Evolutionary conservation across 2,888 invertebrate genomes (phyloP).

Genomic region (Hololepta plana): DNA sequence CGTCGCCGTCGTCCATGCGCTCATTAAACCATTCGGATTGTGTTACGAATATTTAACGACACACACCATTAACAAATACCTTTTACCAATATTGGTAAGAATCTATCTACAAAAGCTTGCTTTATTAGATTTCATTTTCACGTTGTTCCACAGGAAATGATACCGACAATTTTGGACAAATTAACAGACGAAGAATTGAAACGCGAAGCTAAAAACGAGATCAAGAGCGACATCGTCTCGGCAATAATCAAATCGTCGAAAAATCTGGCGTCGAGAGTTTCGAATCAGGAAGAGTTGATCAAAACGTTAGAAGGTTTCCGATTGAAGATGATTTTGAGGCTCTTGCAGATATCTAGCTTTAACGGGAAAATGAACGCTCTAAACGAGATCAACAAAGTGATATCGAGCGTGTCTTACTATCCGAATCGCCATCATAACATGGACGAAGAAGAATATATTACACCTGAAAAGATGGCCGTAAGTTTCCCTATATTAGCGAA

Average conservation of each 20-base stretch:
- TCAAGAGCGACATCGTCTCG: constrained; percentile 90
- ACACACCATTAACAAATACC: constrained; percentile 78
- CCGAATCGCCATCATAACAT: constrained; percentile 54
- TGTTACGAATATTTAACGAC: constrained; percentile 83
- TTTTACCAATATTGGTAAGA: constrained; percentile 78
- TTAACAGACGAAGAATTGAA: constrained; percentile 91
- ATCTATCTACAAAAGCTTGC: constrained; percentile 3
- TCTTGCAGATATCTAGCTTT: constrained; percentile 91
- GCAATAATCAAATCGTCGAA: constrained; percentile 87
- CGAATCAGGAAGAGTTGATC: constrained; percentile 65
- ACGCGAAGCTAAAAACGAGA: constrained; percentile 87
- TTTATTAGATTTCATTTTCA: constrained; percentile 13
- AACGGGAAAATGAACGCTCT: constrained; percentile 98
- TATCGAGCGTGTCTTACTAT: constrained; percentile 78
- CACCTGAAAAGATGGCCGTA: constrained; percentile 87
- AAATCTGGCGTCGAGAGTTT: constrained; percentile 69
- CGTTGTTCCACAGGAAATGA: too few relatives aligned
- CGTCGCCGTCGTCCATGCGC: constrained; percentile 59
- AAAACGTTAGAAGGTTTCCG: constrained; percentile 79
- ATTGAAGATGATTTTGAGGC: constrained; percentile 79
- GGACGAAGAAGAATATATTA: constrained; percentile 80
- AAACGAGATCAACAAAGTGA: constrained; percentile 95
- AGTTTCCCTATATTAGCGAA: constrained; percentile 21
- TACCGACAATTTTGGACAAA: constrained; percentile 76
- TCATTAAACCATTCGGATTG: constrained; percentile 80